Percentiles rank a stretch among this genome's conserved stretches.
Conservation (phyloP, 2,797 vertebrate genomes). For the Echiichthys vipera region DNA sequence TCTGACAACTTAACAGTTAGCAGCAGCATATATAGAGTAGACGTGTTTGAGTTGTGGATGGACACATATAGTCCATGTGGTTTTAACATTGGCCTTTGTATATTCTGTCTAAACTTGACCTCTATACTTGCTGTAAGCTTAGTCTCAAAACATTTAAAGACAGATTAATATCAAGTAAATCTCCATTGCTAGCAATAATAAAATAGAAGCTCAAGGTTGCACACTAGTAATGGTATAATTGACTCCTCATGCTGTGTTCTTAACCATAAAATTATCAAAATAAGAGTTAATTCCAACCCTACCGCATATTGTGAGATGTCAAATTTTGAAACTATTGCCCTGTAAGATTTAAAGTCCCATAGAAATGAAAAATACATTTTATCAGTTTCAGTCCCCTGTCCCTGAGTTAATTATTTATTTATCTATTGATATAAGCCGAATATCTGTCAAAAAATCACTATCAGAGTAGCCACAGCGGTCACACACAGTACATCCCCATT, state of each 20-base stretch:
- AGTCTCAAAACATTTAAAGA: background rate
- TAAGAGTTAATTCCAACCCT: background rate
- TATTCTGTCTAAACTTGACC: background rate
- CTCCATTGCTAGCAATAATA: background rate
- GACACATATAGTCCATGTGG: conserved; percentile 9
- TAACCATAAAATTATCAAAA: background rate
- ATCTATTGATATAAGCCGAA: too few relatives aligned
- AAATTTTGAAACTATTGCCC: background rate
- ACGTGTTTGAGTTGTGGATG: background rate
- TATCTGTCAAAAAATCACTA: too few relatives aligned
- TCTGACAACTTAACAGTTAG: background rate
- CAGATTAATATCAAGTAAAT: background rate
- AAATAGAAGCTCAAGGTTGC: background rate
- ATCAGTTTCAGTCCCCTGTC: too few relatives aligned
- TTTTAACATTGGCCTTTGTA: background rate
- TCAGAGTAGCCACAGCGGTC: too few relatives aligned
- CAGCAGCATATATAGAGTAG: background rate
- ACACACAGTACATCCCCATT: too few relatives aligned
- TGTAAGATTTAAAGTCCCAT: too few relatives aligned
- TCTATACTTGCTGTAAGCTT: background rate
- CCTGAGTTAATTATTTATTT: too few relatives aligned
- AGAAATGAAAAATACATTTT: too few relatives aligned
- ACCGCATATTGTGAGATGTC: background rate
- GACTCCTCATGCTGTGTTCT: background rate
- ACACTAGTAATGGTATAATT: background rate